Conservation (phyloP, 2,888 invertebrate species). For the Teinopalpus imperialis region DNA sequence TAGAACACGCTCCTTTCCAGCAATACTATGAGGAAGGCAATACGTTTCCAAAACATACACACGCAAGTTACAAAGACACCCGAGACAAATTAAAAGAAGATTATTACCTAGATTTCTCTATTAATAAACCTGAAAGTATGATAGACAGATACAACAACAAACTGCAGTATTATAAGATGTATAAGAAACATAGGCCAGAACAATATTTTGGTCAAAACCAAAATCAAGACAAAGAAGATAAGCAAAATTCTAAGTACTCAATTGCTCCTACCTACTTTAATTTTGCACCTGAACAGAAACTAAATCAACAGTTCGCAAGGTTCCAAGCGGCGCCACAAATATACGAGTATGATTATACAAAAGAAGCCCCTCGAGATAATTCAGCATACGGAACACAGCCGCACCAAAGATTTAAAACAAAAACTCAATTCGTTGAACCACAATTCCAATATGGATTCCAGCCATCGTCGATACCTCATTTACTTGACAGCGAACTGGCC, state of each 20-base stretch:
- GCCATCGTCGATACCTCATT: conserved; percentile 58
- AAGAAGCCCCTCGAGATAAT: conserved; percentile 53
- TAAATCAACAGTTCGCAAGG: conserved; percentile 51
- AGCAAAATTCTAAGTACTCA: conserved; percentile 54
- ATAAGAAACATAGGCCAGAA: conserved; percentile 57
- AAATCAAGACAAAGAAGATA: conserved; percentile 44
- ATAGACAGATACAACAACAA: conserved; percentile 57
- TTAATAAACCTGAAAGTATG: conserved; percentile 60
- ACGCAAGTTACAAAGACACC: conserved; percentile 58
- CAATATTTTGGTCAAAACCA: conserved; percentile 39
- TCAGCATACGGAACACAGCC: conserved; percentile 59
- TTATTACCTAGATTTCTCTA: conserved; percentile 63
- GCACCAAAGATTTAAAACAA: conserved; percentile 47
- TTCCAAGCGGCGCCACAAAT: conserved; percentile 51
- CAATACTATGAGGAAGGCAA: conserved; percentile 63
- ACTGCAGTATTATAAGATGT: conserved; percentile 62
- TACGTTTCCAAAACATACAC: conserved; percentile 55
- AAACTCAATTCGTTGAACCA: conserved; percentile 69
- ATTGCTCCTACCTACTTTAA: conserved; percentile 43
- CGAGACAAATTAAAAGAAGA: conserved; percentile 62
- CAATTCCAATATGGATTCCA: conserved; percentile 77
- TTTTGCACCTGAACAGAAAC: conserved; percentile 42
- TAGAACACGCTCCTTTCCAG: conserved; percentile 56
- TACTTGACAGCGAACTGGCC: conserved; percentile 67
- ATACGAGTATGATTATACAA: conserved; percentile 57